A percentile compares a stretch with the other conserved stretches of the same genome.
These are phyloP conservation scores for Drosophila parthenogenetica DNA, from an alignment of 2,888 invertebrate genomes.

Conservation along the genomic window DNA sequence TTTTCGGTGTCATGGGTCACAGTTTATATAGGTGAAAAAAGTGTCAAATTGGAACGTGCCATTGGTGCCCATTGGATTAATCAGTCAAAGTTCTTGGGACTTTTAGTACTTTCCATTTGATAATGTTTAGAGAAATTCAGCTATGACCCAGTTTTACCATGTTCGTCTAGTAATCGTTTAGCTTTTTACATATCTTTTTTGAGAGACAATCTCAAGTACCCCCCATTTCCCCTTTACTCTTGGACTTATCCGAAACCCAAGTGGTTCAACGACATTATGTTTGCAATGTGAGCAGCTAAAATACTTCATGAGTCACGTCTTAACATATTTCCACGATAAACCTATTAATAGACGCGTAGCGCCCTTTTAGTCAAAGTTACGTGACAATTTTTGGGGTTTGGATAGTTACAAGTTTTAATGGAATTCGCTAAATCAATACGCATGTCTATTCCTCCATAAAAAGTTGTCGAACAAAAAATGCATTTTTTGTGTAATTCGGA, in stretches of 20 bases:
- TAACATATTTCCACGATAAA: constrained; percentile 22
- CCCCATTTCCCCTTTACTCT: no score
- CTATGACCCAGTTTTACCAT: neutral
- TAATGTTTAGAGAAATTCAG: constrained; percentile 1
- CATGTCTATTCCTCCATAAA: no score
- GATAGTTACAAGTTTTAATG: neutral
- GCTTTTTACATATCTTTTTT: neutral
- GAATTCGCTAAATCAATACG: constrained; percentile 1
- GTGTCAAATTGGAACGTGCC: constrained; percentile 27
- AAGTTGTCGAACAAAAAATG: no score
- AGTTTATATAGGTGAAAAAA: constrained; percentile 53
- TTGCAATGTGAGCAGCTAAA: neutral
- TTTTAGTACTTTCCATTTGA: constrained; percentile 22
- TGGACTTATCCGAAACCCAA: neutral
- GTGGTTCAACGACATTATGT: constrained; percentile 47
- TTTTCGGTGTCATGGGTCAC: neutral
- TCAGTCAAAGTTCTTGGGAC: constrained; percentile 19
- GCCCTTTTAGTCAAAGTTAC: constrained; percentile 23
- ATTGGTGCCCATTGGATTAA: constrained; percentile 13
- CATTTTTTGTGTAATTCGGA: no score
- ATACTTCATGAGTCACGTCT: constrained; percentile 37
- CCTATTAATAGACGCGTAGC: constrained; percentile 8
- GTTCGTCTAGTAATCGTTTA: neutral
- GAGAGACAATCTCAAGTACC: neutral
- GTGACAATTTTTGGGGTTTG: constrained; percentile 31